phyloP scores from a whole-genome alignment of 2,797 vertebrate genomes.

The Synanceia verrucosa region DNA sequence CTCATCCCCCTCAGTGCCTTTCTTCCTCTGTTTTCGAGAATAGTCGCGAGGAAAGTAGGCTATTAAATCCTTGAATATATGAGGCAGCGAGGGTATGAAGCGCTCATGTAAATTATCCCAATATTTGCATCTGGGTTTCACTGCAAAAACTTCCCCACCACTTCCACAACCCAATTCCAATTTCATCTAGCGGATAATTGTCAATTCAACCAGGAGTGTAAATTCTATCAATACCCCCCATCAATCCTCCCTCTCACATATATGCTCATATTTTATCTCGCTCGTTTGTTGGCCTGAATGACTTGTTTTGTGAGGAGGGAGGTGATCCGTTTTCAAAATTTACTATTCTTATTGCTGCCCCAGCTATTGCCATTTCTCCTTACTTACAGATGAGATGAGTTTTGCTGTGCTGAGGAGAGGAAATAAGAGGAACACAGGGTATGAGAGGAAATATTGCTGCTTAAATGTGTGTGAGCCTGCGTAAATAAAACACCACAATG shows the following conservation, averaged over 20 bases:
- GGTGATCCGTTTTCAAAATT: constrained; percentile 52
- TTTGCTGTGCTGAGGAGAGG: constrained; percentile 19
- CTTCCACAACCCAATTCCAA: constrained; percentile 68
- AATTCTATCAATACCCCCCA: constrained; percentile 69
- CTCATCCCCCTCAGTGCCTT: constrained; percentile 1
- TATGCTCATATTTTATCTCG: constrained; percentile 27
- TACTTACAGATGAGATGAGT: constrained; percentile 49
- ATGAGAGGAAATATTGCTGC: background rate
- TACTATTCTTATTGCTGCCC: constrained; percentile 33
- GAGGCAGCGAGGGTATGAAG: constrained; percentile 62
- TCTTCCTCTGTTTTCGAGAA: constrained; percentile 40
- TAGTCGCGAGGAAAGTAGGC: constrained; percentile 55
- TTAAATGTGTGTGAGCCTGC: constrained; percentile 9
- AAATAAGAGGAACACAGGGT: background rate
- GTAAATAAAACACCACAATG: constrained; percentile 26
- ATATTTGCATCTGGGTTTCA: constrained; percentile 71
- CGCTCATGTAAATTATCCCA: constrained; percentile 69
- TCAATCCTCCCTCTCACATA: constrained; percentile 59
- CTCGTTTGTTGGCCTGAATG: constrained; percentile 56
- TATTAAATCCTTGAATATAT: constrained; percentile 71
- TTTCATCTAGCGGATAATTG: constrained; percentile 74
- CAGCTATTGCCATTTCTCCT: constrained; percentile 41
- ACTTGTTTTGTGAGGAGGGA: constrained; percentile 49
- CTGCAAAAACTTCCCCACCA: constrained; percentile 45
- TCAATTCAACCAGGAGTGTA: constrained; percentile 67